Conservation (phyloP, 37 sponge, comb jelly and placozoan species). For the Amphimedon queenslandica region DNA sequence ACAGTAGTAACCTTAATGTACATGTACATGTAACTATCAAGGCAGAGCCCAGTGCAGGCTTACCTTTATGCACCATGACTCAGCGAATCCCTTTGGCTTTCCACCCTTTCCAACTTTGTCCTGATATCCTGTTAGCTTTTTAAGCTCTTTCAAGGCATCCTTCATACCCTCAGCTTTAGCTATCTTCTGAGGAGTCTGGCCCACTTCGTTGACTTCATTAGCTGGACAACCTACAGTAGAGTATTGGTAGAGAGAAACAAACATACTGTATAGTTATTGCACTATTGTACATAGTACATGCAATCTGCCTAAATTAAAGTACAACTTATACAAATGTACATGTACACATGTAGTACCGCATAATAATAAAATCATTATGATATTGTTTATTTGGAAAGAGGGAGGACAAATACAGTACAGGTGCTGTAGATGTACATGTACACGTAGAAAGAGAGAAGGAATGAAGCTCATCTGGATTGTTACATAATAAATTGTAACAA, state of each 20-base stretch:
- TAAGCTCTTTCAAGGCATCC: conserved; percentile 81
- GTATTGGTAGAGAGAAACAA: neutral
- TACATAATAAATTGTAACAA: too few species aligned
- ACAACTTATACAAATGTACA: neutral
- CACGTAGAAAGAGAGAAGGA: too few species aligned
- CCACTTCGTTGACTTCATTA: conserved; percentile 50
- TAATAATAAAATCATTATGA: too few species aligned
- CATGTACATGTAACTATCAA: neutral
- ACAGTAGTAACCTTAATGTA: too few species aligned
- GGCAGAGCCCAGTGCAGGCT: neutral
- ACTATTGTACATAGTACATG: neutral
- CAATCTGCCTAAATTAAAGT: neutral
- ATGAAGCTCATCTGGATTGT: too few species aligned
- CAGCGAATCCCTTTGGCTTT: conserved; percentile 83
- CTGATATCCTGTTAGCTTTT: conserved; percentile 69
- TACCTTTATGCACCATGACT: conserved; percentile 77
- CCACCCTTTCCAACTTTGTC: conserved; percentile 72
- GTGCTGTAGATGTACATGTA: too few species aligned
- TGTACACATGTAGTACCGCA: too few species aligned
- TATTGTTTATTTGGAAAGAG: too few species aligned
- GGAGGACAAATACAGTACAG: too few species aligned
- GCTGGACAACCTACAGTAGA: conserved; percentile 76
- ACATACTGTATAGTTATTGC: neutral
- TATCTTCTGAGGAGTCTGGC: conserved; percentile 71
- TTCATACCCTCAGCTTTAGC: conserved; percentile 75